Evolutionary conservation across 2,888 invertebrate genomes (phyloP), one percentile per base, ranked within the genome.

Genomic region (Mesorhabditis belari): DNA sequence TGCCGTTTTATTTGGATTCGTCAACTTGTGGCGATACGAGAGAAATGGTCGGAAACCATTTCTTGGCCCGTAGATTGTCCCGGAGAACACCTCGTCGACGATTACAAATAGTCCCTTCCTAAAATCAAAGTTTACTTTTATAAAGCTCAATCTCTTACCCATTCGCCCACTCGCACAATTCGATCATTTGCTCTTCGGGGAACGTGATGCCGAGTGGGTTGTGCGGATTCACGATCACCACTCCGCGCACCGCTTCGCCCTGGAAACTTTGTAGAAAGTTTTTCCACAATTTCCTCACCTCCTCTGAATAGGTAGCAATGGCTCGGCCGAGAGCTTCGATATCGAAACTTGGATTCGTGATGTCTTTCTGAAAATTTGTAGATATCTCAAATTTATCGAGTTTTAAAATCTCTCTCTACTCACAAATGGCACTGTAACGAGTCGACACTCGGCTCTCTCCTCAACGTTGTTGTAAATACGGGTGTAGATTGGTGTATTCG

Each of bases 141-240:
- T 9, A 21, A n/a, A 19, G 25, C 21, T 24, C 49, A 21, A 21
- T 49, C 12, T 23, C 65, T 53, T 62, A 79, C 79, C 64, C 68
- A 49, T 65, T 62, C 9, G 79, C 78, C 74, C 79, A 81, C 52
- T 76, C 63, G 23, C 79, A 75, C 2, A 77, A 58, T 19, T 62
- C 65, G 2, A 71, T 58, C n/a, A 81, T 62, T 26, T 79, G 61
- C 49, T 71, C 58, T 35, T 70, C 60, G 2, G 70, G 65, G 58
- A 76, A 77, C 6, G 76, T 70, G 44, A 71, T 69, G 17, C 81
- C 81, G 3, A 77, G 63, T 4, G 81, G 81, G 58, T 80, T 81
- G 65, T 76, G 71, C 2, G 81, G 80, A 57, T 79, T 80, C 54
- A 79, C 69, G 5, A 81, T 52, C 19, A 79, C 57, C 9, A 81